Evolutionary conservation across 1,140 invertebrate genomes (phyloP), one percentile per base, ranked within the genome.

Genomic region (Drosophila pectinifera): DNA sequence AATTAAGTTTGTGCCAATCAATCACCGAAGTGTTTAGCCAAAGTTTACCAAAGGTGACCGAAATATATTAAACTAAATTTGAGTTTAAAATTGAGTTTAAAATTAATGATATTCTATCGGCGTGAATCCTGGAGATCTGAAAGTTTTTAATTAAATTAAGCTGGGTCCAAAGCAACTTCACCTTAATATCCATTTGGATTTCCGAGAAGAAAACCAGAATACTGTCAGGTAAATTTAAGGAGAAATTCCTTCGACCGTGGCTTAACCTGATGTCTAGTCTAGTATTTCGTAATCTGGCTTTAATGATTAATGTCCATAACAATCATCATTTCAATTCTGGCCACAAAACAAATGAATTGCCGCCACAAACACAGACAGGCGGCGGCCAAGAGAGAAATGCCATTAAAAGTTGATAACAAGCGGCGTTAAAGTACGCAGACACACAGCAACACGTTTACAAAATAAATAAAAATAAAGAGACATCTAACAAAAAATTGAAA

Each of bases 331-430:
- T 78, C 68, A 78, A 78, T 78, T 58, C 28, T 38, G 26, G 46
- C 31, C 74, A 34, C 43, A 42, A 86, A 70, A 62, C 56, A 85
- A 80, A 72, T 80, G 64, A 78, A 59, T 56, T 48, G 67, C 61
- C 51, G 42, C 42, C 31, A 58, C 39, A 28, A 24, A 57, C 45
- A 43, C 39, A 28, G 28, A 61, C 45, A 43, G 26, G 34, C 55
- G 58, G 65, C 46, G 58, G 61, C 49, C 42, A 46, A 79, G 70
- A 56, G 53, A 48, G 54, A 86, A 86, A 86, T 64, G 65, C 62
- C 84, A 88, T 86, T 86, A 86, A 89, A 88, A 83, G 75, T 86
- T 86, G 70, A 79, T 82, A 88, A 88, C 65, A 88, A 88, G 69
- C 69, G 59, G 34, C 67, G 68, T 74, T 75, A 63, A 78, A 82